A percentile compares a stretch with the other conserved stretches of the same genome.
Conservation (phyloP, 2,797 vertebrate species). For the Pantherophis alleghaniensis region DNA sequence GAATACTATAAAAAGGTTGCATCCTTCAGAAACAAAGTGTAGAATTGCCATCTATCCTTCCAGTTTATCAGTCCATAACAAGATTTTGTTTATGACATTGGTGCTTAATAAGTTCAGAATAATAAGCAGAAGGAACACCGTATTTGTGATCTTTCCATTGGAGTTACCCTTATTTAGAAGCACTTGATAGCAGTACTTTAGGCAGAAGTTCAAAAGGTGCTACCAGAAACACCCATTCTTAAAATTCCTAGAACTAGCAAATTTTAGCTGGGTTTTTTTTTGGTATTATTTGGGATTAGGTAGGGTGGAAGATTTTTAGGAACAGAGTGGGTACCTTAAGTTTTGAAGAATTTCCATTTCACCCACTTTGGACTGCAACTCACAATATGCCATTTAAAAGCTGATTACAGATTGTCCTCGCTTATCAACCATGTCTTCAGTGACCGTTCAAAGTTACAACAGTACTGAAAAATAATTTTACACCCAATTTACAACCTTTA, state of each 20-base stretch:
- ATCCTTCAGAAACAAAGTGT: not conserved
- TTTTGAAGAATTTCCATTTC: not conserved
- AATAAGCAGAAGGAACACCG: not conserved
- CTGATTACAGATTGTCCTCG: not conserved
- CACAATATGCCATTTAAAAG: not conserved
- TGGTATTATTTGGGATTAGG: not conserved
- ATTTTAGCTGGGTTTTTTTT: not conserved
- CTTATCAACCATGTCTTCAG: not conserved
- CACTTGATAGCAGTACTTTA: not conserved
- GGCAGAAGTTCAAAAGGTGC: not conserved
- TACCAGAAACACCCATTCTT: not conserved
- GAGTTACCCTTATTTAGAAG: not conserved
- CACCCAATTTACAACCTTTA: not conserved
- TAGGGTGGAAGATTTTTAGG: not conserved
- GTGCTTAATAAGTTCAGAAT: not conserved
- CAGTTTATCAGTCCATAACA: not conserved
- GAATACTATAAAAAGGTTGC: not conserved
- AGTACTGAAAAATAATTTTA: not conserved
- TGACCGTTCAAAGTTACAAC: not conserved
- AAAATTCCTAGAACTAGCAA: not conserved
- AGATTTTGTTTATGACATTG: not conserved
- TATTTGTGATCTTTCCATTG: not conserved
- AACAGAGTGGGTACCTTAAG: not conserved
- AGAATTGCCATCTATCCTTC: not conserved
- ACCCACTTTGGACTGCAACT: not conserved